Evolutionary conservation across 2,888 invertebrate species (phyloP).

Genomic region (Trachelus iudaicus): DNA sequence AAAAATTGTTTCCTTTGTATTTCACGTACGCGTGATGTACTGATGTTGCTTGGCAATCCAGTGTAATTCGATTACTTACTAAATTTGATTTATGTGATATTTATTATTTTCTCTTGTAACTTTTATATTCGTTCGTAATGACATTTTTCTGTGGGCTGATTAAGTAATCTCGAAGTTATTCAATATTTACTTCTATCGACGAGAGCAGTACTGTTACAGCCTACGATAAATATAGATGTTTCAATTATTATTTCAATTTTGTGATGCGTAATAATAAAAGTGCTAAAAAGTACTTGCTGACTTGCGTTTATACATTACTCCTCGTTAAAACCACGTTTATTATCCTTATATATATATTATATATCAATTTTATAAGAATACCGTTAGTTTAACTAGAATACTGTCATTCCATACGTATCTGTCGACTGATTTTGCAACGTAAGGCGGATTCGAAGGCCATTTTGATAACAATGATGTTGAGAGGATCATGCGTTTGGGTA

Average conservation of each 20-base stretch:
- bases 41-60: neutral
- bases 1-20: neutral
- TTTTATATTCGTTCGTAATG: neutral
- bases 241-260: neutral
- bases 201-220: neutral
- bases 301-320: neutral
- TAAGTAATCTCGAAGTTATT: neutral
- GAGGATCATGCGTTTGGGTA: slow-evolving; percentile 54
- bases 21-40: neutral
- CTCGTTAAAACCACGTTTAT: neutral
- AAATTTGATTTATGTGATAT: neutral
- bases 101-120: neutral
- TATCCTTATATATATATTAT: neutral
- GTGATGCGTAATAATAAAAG: neutral
- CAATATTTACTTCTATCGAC: neutral
- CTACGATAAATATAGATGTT: neutral
- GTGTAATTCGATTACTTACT: neutral
- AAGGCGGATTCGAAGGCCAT: neutral
- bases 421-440: slow-evolving; percentile 24
- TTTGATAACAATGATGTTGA: slow-evolving; percentile 10
- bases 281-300: neutral
- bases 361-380: slow-evolving; percentile 49
- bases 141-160: neutral
- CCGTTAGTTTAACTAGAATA: slow-evolving; percentile 59
- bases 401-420: slow-evolving; percentile 57